Base-by-base conservation (phyloP, 2,113 vertebrate species). In the Misgurnus anguillicaudatus region DNA sequence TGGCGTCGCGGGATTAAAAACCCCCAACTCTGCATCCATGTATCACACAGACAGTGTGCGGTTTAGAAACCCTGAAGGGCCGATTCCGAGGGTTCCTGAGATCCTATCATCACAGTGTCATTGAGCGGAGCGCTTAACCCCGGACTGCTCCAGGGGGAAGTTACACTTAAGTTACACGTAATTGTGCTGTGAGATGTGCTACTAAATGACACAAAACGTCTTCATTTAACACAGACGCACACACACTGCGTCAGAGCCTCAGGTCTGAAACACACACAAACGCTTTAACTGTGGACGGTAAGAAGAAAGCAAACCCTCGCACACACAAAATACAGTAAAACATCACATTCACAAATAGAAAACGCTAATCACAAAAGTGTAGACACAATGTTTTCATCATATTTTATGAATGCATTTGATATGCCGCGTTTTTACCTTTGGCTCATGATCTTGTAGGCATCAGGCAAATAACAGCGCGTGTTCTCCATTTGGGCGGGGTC, bases 371-470 rank as follows among this genome's bases (percentile, higher is more conserved):
- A 31, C 24, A 31, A 31, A 31, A 31, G 24, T 31, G 2, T 31
- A 31, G 24, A 31, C 24, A 31, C 24, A 31, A 2, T 31, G 24
- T 31, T 31, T 31, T 31, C 24, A 31, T 31, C 24, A 31, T 31
- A 31, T 31, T 31, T 31, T 31, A 31, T 31, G 24, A 31, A 31
- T 31, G 24, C 24, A 31, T 31, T 31, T 31, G 5, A 9, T 41
- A 5, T 62, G 73, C 10, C n/a, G 45, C 36, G 19, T 60, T 9
- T 6, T 6, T 93, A 99, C 98, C 98, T 97, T 85, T 98, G 97
- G 87, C 97, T 98, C 98, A 99, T 99, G 90, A 99, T 99, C 92
- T 99, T 99, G 93, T 98, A 98, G 66, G 98, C 96, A 87, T 99
- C 98, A 57, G 98, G 98, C 83, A 99, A 94, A 90, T 99, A 99